Conservation (phyloP, 2,797 vertebrate genomes). For the Oreochromis grahami region DNA sequence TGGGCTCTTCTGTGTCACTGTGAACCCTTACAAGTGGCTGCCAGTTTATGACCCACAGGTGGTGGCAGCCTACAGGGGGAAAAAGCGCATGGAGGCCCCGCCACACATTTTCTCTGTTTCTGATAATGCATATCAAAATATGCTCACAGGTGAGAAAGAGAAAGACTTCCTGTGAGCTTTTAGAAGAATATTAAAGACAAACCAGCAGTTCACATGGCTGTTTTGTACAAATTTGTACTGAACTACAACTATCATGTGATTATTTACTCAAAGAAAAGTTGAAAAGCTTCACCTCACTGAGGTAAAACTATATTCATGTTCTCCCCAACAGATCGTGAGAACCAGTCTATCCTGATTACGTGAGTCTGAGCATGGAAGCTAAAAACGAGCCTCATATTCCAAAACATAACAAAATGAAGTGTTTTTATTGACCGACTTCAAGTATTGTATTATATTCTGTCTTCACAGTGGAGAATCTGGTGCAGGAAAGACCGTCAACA, state of each 20-base stretch:
- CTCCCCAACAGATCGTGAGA: conserved; percentile 77
- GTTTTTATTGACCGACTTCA: background rate
- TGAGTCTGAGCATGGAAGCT: conserved; percentile 54
- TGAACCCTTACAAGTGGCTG: conserved; percentile 88
- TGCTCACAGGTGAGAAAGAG: conserved; percentile 73
- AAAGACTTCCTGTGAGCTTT: background rate
- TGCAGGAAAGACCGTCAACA: conserved; percentile 78
- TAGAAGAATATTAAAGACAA: background rate
- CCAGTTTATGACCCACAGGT: conserved; percentile 82
- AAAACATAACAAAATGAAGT: rapidly evolving
- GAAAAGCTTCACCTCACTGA: too few relatives aligned
- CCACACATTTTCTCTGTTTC: conserved; percentile 90
- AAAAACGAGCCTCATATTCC: background rate
- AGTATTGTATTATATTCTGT: background rate
- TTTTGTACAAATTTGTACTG: background rate
- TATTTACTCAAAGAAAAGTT: too few relatives aligned
- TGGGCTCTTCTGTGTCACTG: conserved; percentile 82
- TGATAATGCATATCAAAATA: conserved; percentile 86
- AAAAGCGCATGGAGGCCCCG: conserved; percentile 82
- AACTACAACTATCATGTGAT: background rate
- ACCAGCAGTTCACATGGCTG: background rate
- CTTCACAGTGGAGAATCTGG: conserved; percentile 72
- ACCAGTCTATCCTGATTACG: conserved; percentile 88
- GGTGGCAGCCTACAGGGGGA: conserved; percentile 79
- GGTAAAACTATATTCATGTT: background rate